phyloP scores from a whole-genome alignment of 2,797 vertebrate species.

The Threskiornis aethiopicus region DNA sequence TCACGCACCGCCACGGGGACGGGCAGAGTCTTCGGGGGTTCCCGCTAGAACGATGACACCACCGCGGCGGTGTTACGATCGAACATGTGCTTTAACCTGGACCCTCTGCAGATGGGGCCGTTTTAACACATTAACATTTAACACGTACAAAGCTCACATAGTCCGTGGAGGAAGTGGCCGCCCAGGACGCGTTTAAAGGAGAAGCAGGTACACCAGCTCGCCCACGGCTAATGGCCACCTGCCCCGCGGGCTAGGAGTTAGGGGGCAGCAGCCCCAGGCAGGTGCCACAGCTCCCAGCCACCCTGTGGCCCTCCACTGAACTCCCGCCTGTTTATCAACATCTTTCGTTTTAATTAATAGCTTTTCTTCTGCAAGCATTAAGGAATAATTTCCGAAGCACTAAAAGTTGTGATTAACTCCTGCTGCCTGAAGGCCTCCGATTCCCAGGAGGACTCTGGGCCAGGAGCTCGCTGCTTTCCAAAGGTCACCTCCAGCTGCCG shows the following conservation, averaged over 20 bases:
- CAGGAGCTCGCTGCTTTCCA: background rate
- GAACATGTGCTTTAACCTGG: background rate
- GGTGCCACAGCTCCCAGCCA: no score
- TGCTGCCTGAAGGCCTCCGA: background rate
- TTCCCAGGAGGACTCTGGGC: background rate
- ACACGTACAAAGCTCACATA: background rate
- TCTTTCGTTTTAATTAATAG: background rate
- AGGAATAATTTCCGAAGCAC: background rate
- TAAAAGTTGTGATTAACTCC: background rate
- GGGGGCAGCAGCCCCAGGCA: fast-evolving
- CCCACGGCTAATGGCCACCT: fast-evolving
- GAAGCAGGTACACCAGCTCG: fast-evolving
- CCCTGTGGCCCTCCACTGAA: background rate
- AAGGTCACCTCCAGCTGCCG: background rate
- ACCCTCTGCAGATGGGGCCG: fast-evolving
- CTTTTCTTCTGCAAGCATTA: background rate
- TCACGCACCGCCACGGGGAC: fast-evolving
- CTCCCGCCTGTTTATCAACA: background rate
- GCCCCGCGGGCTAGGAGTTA: fast-evolving
- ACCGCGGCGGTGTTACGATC: fast-evolving
- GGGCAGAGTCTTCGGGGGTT: background rate
- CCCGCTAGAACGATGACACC: fast-evolving
- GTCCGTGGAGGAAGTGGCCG: fast-evolving
- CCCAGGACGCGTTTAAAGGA: background rate
- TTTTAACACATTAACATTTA: background rate